Base-by-base conservation (phyloP, 1,140 invertebrate species). In the Drosophila littoralis region DNA sequence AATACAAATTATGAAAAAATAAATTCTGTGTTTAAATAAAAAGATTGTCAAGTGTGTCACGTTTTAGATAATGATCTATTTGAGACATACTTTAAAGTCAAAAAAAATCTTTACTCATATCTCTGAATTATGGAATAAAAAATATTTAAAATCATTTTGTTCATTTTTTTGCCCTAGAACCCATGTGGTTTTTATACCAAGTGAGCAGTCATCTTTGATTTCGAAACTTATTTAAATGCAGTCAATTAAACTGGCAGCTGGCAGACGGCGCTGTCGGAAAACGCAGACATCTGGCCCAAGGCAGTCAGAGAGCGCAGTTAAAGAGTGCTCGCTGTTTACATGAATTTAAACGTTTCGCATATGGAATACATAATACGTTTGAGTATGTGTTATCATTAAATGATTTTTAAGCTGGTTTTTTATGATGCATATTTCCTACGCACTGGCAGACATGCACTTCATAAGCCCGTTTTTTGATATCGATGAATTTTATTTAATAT, bases 401-500 rank as follows among this genome's bases (percentile, higher is more conserved):
- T 13, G 60, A 43, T 71, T 36, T 64, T 50, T 42, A 65, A 65
- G 61, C 17, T 71, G 60, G 72, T 54, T 83, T 80, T 80, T 80
- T 66, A 52, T 59, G 57, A 38, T 69, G 51, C 45, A 79, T 63
- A 28, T 63, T 63, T 57, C 9, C 52, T 67, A 63, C 35, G 59
- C 40, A 57, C 40, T 13, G 40, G 22, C 52, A 78, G 58, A 45
- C 51, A 22, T 42, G 50, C 63, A 78, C 71, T 88, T 72, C 65
- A 82, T 88, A 88, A 83, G 82, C 79, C 66, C 84, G 69, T 83
- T 83, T 88, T 82, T 83, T 83, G 79, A 83, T 77, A 77, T 88
- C 80, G 79, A 89, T 89, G 74, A 77, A 89, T 83, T 89, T 83
- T 77, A 73, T 71, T 74, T 77, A 64, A 67, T 63, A 65, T 70